Evolutionary conservation across 2,888 invertebrate genomes (phyloP).

Genomic region (Linyphia triangularis): DNA sequence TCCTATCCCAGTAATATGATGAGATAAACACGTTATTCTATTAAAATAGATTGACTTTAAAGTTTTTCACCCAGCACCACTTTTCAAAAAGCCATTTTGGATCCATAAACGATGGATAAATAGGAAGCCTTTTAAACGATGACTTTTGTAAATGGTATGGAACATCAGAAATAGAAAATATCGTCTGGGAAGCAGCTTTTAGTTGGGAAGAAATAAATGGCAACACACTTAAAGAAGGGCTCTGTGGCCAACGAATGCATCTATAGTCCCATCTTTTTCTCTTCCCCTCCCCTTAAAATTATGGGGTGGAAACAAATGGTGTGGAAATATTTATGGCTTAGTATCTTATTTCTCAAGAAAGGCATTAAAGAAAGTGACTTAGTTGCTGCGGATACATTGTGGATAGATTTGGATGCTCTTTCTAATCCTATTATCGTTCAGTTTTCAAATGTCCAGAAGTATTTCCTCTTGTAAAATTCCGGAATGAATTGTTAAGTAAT

Average conservation of each 20-base stretch:
- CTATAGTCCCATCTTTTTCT: background rate
- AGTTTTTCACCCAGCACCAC: too few species aligned
- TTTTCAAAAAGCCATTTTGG: too few species aligned
- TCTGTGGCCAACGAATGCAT: background rate
- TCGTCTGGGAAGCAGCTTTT: background rate
- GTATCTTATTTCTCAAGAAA: background rate
- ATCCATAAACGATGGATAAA: too few species aligned
- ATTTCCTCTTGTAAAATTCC: too few species aligned
- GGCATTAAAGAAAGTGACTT: background rate
- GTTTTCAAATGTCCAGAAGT: too few species aligned
- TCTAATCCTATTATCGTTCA: too few species aligned
- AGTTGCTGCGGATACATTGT: background rate
- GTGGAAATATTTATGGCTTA: conserved; percentile 7
- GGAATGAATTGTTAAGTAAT: too few species aligned
- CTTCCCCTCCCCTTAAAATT: background rate
- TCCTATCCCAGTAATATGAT: too few species aligned
- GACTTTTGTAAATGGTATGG: background rate
- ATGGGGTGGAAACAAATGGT: conserved; percentile 4
- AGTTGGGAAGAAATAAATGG: background rate
- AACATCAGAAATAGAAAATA: background rate
- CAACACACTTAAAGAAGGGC: background rate
- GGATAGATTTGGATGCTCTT: too few species aligned
- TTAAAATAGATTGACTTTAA: too few species aligned
- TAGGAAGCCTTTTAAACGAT: background rate
- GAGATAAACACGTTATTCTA: too few species aligned